phyloP scores from a whole-genome alignment of 2,888 invertebrate genomes.

The Lymantria dispar region DNA sequence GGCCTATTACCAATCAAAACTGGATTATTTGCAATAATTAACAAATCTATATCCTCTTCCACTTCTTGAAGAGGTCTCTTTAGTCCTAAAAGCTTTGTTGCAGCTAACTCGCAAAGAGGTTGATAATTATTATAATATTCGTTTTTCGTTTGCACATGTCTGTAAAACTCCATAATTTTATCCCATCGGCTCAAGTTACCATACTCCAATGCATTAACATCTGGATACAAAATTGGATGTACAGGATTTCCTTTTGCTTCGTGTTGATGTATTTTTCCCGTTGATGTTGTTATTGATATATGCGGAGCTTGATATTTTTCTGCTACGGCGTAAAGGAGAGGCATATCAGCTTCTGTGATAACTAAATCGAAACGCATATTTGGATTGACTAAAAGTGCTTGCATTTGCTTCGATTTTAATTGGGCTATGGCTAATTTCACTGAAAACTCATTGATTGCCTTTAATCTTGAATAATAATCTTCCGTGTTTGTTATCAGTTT shows the following conservation, averaged over 20 bases:
- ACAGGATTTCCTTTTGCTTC: conserved; percentile 78
- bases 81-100: conserved; percentile 59
- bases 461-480: conserved; percentile 56
- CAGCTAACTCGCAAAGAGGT: conserved; percentile 60
- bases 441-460: conserved; percentile 53
- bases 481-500: conserved; percentile 59
- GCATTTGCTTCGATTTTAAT: conserved; percentile 66
- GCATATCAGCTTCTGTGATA: conserved; percentile 79
- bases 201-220: conserved; percentile 66
- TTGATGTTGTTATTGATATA: conserved; percentile 76
- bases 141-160: conserved; percentile 53
- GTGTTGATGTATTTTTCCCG: conserved; percentile 70
- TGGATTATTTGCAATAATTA: conserved; percentile 66
- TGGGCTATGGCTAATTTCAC: conserved; percentile 66
- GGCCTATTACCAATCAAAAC: conserved; percentile 66
- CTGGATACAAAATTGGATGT: conserved; percentile 77
- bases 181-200: conserved; percentile 67
- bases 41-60: conserved; percentile 68
- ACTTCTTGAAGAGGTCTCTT: conserved; percentile 59
- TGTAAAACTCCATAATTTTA: conserved; percentile 54
- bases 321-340: conserved; percentile 73
- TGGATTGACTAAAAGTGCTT: conserved; percentile 60
- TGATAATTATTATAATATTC: conserved; percentile 66
- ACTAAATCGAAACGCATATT: conserved; percentile 80
- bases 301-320: conserved; percentile 79